These are phyloP conservation scores for Synanthedon tipuliformis DNA, from an alignment of 2,888 invertebrate species.

Conservation along the genomic window DNA sequence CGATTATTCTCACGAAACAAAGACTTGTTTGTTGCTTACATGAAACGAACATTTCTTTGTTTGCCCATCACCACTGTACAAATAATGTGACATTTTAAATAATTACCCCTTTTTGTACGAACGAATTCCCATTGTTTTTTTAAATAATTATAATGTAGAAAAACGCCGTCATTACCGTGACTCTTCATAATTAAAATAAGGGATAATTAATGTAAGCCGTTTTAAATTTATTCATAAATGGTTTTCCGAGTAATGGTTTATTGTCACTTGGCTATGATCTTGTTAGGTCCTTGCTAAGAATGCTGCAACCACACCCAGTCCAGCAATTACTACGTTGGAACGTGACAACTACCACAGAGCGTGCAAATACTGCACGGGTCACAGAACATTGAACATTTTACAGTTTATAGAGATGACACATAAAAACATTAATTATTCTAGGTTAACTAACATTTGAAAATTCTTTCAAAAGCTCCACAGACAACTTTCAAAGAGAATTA, in stretches of 20 bases:
- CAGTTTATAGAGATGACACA: too few species aligned
- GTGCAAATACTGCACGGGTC: too few species aligned
- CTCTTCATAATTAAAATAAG: slow-evolving; percentile 11
- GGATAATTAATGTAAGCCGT: not conserved
- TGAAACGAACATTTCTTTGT: slow-evolving; percentile 7
- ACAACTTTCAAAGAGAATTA: too few species aligned
- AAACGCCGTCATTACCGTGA: slow-evolving; percentile 17
- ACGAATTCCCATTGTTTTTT: slow-evolving; percentile 19
- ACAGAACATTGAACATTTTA: too few species aligned
- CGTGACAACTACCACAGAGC: too few species aligned
- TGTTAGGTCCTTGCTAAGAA: not conserved
- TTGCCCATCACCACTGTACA: slow-evolving; percentile 12
- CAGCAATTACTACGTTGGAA: too few species aligned
- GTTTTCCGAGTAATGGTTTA: not conserved
- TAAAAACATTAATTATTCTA: too few species aligned
- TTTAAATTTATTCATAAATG: not conserved
- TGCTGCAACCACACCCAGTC: not conserved
- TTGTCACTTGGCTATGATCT: not conserved
- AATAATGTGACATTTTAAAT: slow-evolving; percentile 39
- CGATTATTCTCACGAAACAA: slow-evolving; percentile 24
- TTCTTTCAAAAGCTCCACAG: too few species aligned
- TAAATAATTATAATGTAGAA: slow-evolving; percentile 18
- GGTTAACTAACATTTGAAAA: too few species aligned
- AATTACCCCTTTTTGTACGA: slow-evolving; percentile 21
- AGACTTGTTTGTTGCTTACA: slow-evolving; percentile 8